A percentile compares a stretch with the other conserved stretches of the same genome.
These are phyloP conservation scores for Erythrolamprus reginae DNA, from an alignment of 2,113 vertebrate species.

Conservation along the genomic window DNA sequence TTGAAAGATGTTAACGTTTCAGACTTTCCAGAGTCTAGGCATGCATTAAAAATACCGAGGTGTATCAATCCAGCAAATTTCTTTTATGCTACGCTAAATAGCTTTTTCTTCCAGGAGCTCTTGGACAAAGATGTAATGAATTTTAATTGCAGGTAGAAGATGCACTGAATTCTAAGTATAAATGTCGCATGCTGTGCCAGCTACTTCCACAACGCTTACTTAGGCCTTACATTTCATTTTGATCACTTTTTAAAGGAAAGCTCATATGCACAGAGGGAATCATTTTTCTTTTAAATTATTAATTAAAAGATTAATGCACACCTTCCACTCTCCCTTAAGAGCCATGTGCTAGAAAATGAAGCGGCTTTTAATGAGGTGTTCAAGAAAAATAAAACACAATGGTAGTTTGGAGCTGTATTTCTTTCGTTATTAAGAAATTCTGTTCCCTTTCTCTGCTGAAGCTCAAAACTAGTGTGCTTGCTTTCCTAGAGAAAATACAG, in stretches of 20 bases:
- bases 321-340: slow-evolving; percentile 34
- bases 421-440: slow-evolving; percentile 27
- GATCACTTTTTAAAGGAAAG: slow-evolving; percentile 41
- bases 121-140: slow-evolving; percentile 30
- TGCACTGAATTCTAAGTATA: slow-evolving; percentile 34
- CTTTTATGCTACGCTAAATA: background rate
- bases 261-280: slow-evolving; percentile 37
- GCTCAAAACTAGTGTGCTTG: background rate
- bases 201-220: slow-evolving; percentile 23
- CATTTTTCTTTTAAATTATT: slow-evolving; percentile 48
- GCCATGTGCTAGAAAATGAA: slow-evolving; percentile 31
- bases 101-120: slow-evolving; percentile 29
- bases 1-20: background rate
- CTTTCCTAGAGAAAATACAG: background rate
- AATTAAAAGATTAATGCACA: slow-evolving; percentile 48
- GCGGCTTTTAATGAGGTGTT: slow-evolving; percentile 39
- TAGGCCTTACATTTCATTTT: slow-evolving; percentile 38
- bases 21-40: slow-evolving; percentile 4
- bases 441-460: background rate
- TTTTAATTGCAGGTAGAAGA: slow-evolving; percentile 35
- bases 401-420: slow-evolving; percentile 20
- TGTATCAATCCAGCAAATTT: slow-evolving; percentile 26
- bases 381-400: slow-evolving; percentile 27
- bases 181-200: slow-evolving; percentile 26
- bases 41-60: background rate